Conservation (phyloP, 1,140 invertebrate genomes). For the Riptortus pedestris region DNA sequence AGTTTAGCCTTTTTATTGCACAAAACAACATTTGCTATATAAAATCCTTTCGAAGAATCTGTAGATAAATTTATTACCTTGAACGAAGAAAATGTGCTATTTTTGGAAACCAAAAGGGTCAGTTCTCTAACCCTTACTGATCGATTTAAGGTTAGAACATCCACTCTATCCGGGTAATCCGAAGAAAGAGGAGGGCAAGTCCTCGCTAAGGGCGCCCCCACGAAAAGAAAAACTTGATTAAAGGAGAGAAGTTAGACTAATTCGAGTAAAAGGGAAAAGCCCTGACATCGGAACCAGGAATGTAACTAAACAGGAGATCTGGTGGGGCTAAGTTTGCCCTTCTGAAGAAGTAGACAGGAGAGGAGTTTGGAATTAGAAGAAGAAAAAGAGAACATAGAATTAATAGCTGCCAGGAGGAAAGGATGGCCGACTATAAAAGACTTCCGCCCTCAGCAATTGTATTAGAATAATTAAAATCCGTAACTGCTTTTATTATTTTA, state of each 20-base stretch:
- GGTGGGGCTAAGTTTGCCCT: background rate
- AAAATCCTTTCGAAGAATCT: no score
- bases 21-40: no score
- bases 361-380: slow-evolving; percentile 2
- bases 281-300: background rate
- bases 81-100: no score
- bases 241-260: background rate
- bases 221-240: background rate
- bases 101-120: no score
- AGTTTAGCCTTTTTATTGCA: no score
- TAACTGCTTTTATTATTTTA: slow-evolving; percentile 19
- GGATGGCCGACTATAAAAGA: slow-evolving; percentile 2
- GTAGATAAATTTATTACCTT: no score
- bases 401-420: slow-evolving; percentile 1
- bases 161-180: background rate
- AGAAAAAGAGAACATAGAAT: slow-evolving; percentile 13
- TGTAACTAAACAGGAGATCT: background rate
- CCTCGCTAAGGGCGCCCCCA: background rate
- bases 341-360: background rate
- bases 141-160: no score
- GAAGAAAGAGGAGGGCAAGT: background rate
- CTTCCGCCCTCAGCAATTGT: slow-evolving; percentile 4
- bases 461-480: slow-evolving; percentile 17
- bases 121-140: no score
- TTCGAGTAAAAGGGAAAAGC: background rate